Conservation (phyloP, 2,113 vertebrate species). For the Eurystomus gularis region DNA sequence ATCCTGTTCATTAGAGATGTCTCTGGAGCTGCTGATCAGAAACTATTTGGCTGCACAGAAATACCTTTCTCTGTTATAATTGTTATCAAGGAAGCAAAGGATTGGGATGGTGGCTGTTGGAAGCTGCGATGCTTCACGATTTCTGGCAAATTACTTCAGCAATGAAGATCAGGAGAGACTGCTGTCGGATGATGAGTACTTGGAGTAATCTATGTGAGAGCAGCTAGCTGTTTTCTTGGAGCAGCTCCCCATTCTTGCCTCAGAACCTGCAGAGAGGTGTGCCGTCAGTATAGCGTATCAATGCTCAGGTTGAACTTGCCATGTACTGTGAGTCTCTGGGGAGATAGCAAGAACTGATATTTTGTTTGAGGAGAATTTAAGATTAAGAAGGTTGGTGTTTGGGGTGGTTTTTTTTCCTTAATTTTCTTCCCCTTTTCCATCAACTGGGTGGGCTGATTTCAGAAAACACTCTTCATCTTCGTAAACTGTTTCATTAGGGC, state of each 20-base stretch:
- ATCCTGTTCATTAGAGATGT: background rate
- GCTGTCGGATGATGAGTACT: background rate
- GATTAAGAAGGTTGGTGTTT: background rate
- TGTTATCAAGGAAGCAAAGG: background rate
- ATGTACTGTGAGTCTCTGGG: background rate
- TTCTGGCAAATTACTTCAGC: background rate
- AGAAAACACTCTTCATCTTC: background rate
- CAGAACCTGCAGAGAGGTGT: background rate
- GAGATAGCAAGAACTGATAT: background rate
- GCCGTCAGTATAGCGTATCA: rapidly evolving
- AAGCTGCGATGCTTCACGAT: background rate
- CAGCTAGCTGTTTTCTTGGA: background rate
- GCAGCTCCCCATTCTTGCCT: background rate
- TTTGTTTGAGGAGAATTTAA: background rate
- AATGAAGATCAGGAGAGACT: background rate
- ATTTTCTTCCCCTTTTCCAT: background rate
- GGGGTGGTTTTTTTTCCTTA: background rate
- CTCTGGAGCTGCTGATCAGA: background rate
- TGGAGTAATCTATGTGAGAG: background rate
- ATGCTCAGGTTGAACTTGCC: background rate
- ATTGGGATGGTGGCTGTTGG: background rate
- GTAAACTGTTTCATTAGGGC: background rate
- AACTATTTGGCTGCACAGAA: background rate
- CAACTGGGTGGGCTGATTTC: background rate
- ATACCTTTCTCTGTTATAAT: background rate